These are phyloP conservation scores for human (Homo sapiens) DNA, from an alignment of 2,113 vertebrate genomes.

Conservation along the genomic window DNA sequence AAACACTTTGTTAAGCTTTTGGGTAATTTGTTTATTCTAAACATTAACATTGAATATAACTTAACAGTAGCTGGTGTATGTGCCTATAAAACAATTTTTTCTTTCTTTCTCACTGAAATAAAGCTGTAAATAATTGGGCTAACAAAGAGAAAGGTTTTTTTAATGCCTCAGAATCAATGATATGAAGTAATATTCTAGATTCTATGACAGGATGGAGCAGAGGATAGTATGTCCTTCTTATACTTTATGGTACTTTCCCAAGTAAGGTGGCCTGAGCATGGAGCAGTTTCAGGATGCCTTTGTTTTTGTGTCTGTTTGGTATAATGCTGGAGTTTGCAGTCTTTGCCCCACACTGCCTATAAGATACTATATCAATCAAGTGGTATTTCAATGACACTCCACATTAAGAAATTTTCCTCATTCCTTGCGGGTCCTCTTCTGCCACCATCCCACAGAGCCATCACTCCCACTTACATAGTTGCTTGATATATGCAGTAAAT, in stretches of 20 bases:
- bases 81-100: background rate
- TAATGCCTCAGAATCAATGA: background rate
- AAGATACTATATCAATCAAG: background rate
- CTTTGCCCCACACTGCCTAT: background rate
- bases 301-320: background rate
- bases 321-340: background rate
- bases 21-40: background rate
- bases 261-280: background rate
- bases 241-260: background rate
- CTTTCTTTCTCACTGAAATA: background rate
- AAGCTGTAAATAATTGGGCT: background rate
- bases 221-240: background rate
- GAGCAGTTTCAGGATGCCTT: background rate
- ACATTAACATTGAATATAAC: background rate
- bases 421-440: background rate
- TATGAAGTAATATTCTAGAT: background rate
- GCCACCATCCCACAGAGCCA: background rate
- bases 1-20: background rate
- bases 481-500: conserved; percentile 63
- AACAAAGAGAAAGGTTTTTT: background rate
- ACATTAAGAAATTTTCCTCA: background rate
- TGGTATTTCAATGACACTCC: background rate
- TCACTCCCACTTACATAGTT: background rate
- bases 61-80: background rate
- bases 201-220: background rate